Conservation (phyloP, 2,888 invertebrate species). For the Odontocolon sp. region DNA sequence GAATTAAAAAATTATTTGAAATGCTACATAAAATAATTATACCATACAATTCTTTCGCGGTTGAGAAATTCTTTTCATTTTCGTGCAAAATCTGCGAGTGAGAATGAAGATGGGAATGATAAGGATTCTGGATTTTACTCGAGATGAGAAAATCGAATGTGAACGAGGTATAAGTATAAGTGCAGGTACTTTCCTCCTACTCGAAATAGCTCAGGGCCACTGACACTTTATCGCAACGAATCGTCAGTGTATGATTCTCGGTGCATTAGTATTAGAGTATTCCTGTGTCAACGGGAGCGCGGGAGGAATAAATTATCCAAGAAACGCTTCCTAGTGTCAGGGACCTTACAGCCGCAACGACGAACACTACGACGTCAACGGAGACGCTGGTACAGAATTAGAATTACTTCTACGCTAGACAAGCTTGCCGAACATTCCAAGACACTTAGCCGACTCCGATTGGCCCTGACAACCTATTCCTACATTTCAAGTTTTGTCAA, state of each 20-base stretch:
- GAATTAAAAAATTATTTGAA: no score
- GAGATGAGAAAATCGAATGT: not conserved
- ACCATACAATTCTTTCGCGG: no score
- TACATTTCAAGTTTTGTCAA: no score
- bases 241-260: slow-evolving; percentile 37
- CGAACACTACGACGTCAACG: slow-evolving; percentile 26
- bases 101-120: not conserved
- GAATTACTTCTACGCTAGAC: slow-evolving; percentile 61
- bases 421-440: slow-evolving; percentile 39
- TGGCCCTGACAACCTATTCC: no score
- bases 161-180: not conserved
- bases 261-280: slow-evolving; percentile 44
- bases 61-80: no score
- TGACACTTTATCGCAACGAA: slow-evolving; percentile 70
- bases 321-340: slow-evolving; percentile 63
- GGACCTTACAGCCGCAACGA: slow-evolving; percentile 50
- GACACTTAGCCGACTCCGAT: not conserved
- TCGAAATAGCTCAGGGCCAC: slow-evolving; percentile 66
- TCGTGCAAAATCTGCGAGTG: no score
- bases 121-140: not conserved
- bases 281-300: slow-evolving; percentile 51
- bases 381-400: slow-evolving; percentile 58
- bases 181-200: not conserved
- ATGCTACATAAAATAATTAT: no score
- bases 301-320: slow-evolving; percentile 65